phyloP scores from a whole-genome alignment of 92 coral and sea anemone species.

The Hydrozoanthus gracilis region DNA sequence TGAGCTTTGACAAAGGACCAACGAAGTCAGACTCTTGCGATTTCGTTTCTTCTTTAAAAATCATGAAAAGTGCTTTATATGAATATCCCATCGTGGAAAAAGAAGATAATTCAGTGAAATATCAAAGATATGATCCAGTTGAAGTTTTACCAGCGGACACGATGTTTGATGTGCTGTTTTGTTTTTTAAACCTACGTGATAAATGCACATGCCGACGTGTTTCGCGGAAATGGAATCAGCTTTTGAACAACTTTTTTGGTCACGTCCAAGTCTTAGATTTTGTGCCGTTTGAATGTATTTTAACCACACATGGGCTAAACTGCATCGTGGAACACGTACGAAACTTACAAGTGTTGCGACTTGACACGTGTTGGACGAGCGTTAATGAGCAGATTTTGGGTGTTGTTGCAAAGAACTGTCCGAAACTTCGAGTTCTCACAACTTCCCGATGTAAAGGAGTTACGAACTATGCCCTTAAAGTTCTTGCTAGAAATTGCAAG shows the following conservation, averaged over 20 bases:
- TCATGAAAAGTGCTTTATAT: neutral
- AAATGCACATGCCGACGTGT: conserved; percentile 73
- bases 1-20: neutral
- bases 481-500: conserved; percentile 67
- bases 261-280: conserved; percentile 61
- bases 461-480: conserved; percentile 67
- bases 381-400: conserved; percentile 80
- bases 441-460: conserved; percentile 81
- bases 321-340: conserved; percentile 52
- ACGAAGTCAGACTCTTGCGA: neutral
- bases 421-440: conserved; percentile 73
- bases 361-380: conserved; percentile 85
- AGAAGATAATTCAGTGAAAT: neutral
- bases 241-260: conserved; percentile 53
- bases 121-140: conserved; percentile 47
- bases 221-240: conserved; percentile 69
- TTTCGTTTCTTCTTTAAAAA: neutral
- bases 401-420: conserved; percentile 76
- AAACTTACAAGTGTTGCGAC: conserved; percentile 74
- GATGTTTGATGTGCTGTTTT: conserved; percentile 63
- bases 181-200: conserved; percentile 57
- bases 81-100: neutral
- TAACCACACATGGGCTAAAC: conserved; percentile 71
- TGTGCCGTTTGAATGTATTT: conserved; percentile 69
- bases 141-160: conserved; percentile 63